A percentile compares a stretch with the other conserved stretches of the same genome.
These are phyloP conservation scores for Gastrophryne carolinensis DNA, from an alignment of 2,797 vertebrate genomes.

Conservation along the genomic window DNA sequence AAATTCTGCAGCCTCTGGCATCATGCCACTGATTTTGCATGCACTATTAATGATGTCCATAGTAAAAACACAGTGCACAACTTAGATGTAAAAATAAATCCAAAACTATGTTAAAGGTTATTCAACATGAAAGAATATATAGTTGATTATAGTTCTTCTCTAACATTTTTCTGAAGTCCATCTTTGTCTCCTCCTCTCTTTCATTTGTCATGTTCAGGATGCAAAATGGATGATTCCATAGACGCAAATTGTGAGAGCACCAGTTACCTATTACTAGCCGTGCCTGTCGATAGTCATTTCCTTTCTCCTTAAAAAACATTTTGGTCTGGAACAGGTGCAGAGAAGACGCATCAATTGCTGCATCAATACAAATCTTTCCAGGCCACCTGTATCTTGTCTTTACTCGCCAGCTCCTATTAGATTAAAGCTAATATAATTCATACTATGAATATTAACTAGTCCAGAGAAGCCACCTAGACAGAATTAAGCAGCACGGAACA, in stretches of 20 bases:
- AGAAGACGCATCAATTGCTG: conserved; percentile 16
- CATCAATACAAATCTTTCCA: conserved; percentile 30
- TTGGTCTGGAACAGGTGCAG: conserved; percentile 17
- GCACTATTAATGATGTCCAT: too few relatives aligned
- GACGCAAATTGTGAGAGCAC: background rate
- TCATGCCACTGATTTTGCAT: too few relatives aligned
- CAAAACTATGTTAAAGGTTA: too few relatives aligned
- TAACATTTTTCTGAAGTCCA: too few relatives aligned
- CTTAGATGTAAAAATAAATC: too few relatives aligned
- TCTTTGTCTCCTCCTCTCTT: too few relatives aligned
- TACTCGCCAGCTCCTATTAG: conserved; percentile 30
- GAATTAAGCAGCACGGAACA: conserved; percentile 29
- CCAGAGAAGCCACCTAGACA: background rate
- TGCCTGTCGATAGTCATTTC: background rate
- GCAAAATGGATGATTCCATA: background rate
- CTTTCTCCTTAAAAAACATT: too few relatives aligned
- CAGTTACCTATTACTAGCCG: background rate
- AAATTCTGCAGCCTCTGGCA: too few relatives aligned
- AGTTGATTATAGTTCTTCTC: too few relatives aligned
- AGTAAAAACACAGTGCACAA: too few relatives aligned
- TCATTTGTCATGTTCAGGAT: background rate
- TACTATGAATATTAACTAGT: conserved; percentile 34
- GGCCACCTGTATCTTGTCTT: conserved; percentile 49
- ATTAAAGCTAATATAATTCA: conserved; percentile 47
- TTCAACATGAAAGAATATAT: too few relatives aligned